Evolutionary conservation across 2,888 invertebrate species (phyloP).

Genomic region (Petrophora chlorosata): DNA sequence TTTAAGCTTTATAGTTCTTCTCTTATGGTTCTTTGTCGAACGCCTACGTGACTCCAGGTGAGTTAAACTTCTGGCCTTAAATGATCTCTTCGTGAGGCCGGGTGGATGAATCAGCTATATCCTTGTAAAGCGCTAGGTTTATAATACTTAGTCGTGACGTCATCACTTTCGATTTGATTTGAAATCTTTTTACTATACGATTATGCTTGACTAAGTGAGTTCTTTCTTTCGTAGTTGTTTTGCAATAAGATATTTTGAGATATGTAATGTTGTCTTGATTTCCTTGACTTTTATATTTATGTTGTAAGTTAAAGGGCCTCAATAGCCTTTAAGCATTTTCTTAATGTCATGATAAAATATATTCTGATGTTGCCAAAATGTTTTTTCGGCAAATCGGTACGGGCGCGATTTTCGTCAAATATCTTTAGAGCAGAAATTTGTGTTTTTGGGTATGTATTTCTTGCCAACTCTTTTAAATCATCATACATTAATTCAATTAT

Average conservation of each 20-base stretch:
- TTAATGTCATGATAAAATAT: constrained; percentile 9
- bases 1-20: constrained; percentile 30
- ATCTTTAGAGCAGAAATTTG: too few relatives aligned
- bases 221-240: neutral
- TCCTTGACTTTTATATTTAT: constrained; percentile 23
- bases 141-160: constrained; percentile 34
- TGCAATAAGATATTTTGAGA: constrained; percentile 12
- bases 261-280: constrained; percentile 13
- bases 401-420: too few relatives aligned
- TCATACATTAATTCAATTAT: too few relatives aligned
- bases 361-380: too few relatives aligned
- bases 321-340: neutral
- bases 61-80: constrained; percentile 39
- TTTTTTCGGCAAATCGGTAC: too few relatives aligned
- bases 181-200: neutral
- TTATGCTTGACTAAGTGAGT: neutral
- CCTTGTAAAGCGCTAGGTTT: constrained; percentile 41
- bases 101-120: constrained; percentile 44
- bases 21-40: constrained; percentile 35
- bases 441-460: too few relatives aligned
- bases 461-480: too few relatives aligned
- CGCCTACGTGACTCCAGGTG: constrained; percentile 41
- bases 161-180: constrained; percentile 45
- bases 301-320: constrained; percentile 8
- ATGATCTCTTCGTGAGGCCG: constrained; percentile 32